These are phyloP conservation scores for Ophioninae sp. DNA, from an alignment of 2,888 invertebrate species.

Conservation along the genomic window DNA sequence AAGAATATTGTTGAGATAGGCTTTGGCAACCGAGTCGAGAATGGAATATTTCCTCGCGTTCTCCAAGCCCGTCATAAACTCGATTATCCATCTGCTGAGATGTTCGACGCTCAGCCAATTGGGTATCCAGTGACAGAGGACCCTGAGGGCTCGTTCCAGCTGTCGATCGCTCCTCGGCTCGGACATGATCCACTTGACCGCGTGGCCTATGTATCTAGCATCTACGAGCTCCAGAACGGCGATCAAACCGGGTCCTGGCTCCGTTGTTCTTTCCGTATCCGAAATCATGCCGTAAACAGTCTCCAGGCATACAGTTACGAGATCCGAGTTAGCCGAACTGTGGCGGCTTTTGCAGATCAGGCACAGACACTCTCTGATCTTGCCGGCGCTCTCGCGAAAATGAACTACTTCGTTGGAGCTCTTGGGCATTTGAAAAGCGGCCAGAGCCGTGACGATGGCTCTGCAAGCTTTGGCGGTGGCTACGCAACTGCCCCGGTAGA, in stretches of 20 bases:
- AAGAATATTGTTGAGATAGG: conserved; percentile 84
- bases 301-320: conserved; percentile 83
- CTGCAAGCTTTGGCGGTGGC: conserved; percentile 70
- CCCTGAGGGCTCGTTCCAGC: conserved; percentile 84
- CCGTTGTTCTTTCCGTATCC: conserved; percentile 82
- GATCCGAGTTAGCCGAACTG: conserved; percentile 77
- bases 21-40: conserved; percentile 84
- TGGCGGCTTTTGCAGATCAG: conserved; percentile 62
- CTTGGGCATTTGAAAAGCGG: conserved; percentile 67
- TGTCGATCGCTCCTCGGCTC: conserved; percentile 81
- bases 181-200: conserved; percentile 82
- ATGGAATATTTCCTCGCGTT: conserved; percentile 82
- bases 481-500: conserved; percentile 65
- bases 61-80: conserved; percentile 86
- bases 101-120: conserved; percentile 85
- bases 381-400: conserved; percentile 65
- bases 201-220: conserved; percentile 74
- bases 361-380: conserved; percentile 68
- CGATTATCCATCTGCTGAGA: conserved; percentile 86
- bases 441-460: conserved; percentile 70
- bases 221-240: conserved; percentile 84
- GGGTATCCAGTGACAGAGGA: conserved; percentile 87
- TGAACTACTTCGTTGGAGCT: conserved; percentile 57
- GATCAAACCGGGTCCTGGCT: conserved; percentile 84
- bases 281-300: conserved; percentile 85